A percentile compares a stretch with the other conserved stretches of the same genome.
Evolutionary conservation across 64 coral and sea anemone species (phyloP).

Genomic region (Catalaphyllia jardinei): DNA sequence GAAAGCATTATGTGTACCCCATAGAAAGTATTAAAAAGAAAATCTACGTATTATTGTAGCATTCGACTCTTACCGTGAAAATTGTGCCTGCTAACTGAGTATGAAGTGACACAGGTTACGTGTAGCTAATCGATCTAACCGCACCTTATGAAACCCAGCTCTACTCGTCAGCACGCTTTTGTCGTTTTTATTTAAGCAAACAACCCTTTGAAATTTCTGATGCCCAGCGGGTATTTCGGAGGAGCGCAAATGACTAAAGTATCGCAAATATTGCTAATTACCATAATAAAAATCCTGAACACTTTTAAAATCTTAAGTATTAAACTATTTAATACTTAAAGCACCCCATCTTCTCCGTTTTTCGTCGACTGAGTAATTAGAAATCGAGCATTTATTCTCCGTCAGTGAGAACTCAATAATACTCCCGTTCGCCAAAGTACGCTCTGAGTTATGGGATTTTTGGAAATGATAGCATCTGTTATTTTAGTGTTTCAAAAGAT

Average conservation of each 20-base stretch:
- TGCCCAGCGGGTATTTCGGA: neutral
- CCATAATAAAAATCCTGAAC: neutral
- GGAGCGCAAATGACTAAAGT: neutral
- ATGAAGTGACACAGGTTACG: neutral
- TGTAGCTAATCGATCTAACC: neutral
- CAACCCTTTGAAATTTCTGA: neutral
- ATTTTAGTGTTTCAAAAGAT: conserved; percentile 15
- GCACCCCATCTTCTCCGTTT: neutral
- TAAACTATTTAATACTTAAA: neutral
- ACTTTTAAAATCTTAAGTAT: neutral
- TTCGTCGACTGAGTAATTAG: neutral
- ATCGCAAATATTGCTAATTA: neutral
- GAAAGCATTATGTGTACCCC: neutral
- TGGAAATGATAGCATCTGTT: neutral
- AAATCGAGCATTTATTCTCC: neutral
- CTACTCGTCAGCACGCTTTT: neutral
- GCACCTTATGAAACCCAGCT: neutral
- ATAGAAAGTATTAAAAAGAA: no score
- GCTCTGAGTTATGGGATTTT: neutral
- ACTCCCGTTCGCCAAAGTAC: neutral
- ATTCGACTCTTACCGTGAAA: neutral
- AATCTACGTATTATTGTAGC: no score
- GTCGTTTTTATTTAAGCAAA: conserved; percentile 1
- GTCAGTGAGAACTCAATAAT: neutral
- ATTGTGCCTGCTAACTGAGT: neutral